phyloP scores from a whole-genome alignment of 2,888 invertebrate species.

The Eledone cirrhosa region DNA sequence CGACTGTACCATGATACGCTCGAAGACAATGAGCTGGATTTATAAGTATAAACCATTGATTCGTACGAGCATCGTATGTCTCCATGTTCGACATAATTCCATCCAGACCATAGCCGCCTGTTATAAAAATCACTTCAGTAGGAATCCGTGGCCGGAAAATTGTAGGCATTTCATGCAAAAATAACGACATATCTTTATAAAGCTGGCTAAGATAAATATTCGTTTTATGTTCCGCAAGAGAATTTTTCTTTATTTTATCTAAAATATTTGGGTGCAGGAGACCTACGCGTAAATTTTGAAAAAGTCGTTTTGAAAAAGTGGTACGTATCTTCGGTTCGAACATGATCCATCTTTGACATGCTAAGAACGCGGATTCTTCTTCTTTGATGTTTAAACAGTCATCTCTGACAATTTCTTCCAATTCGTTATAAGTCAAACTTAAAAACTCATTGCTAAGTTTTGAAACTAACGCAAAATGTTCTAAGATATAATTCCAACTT shows the following conservation, averaged over 20 bases:
- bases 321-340: constrained; percentile 73
- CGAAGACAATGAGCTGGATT: constrained; percentile 76
- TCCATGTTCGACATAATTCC: constrained; percentile 70
- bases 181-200: background rate
- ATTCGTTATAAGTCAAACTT: constrained; percentile 69
- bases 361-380: constrained; percentile 69
- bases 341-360: constrained; percentile 71
- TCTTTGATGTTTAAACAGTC: constrained; percentile 78
- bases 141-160: constrained; percentile 75
- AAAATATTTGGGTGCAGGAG: background rate
- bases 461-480: constrained; percentile 49
- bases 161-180: background rate
- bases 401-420: constrained; percentile 65
- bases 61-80: constrained; percentile 70
- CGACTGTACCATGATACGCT: constrained; percentile 79
- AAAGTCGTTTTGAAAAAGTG: background rate
- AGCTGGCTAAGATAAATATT: background rate
- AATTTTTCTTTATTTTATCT: background rate
- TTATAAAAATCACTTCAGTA: constrained; percentile 86
- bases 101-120: constrained; percentile 82
- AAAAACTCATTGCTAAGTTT: constrained; percentile 49
- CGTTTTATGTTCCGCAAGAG: background rate
- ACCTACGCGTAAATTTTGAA: background rate
- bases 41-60: constrained; percentile 78
- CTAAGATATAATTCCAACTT: constrained; percentile 77